Percentiles rank a stretch among this genome's conserved stretches.
Conservation (phyloP, 2,888 invertebrate species). For the Cheilosia soror region DNA sequence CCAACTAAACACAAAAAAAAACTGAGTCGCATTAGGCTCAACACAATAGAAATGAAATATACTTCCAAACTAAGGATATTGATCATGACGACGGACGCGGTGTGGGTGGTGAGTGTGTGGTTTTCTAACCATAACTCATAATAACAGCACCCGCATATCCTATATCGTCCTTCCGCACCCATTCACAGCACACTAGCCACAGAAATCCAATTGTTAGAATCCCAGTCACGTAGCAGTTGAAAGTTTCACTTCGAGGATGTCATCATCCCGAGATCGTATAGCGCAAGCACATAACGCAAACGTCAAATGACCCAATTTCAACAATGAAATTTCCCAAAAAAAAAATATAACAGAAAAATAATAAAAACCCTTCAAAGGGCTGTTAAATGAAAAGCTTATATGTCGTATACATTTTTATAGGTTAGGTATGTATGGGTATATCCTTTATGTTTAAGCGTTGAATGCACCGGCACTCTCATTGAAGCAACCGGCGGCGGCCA, state of each 20-base stretch:
- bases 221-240: slow-evolving; percentile 72
- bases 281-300: slow-evolving; percentile 49
- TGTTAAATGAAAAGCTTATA: slow-evolving; percentile 54
- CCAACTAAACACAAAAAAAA: slow-evolving; percentile 9
- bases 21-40: slow-evolving; percentile 53
- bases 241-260: slow-evolving; percentile 72
- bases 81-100: slow-evolving; percentile 37
- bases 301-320: slow-evolving; percentile 74
- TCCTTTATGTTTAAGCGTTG: slow-evolving; percentile 40
- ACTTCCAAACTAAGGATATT: slow-evolving; percentile 53
- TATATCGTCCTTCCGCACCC: background rate
- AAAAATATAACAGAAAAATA: slow-evolving; percentile 18
- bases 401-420: background rate
- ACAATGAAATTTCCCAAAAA: slow-evolving; percentile 60
- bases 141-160: slow-evolving; percentile 43
- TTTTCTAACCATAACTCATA: slow-evolving; percentile 72
- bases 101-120: slow-evolving; percentile 41
- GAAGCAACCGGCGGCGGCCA: slow-evolving; percentile 6
- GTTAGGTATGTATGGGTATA: too few species aligned
- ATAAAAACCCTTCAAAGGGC: slow-evolving; percentile 57
- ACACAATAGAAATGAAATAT: slow-evolving; percentile 65
- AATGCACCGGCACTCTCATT: slow-evolving; percentile 50
- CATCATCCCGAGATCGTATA: slow-evolving; percentile 54
- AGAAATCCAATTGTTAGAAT: slow-evolving; percentile 67
- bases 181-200: slow-evolving; percentile 2